These are phyloP conservation scores for Xiphias gladius DNA, from an alignment of 2,113 vertebrate genomes.

Conservation along the genomic window DNA sequence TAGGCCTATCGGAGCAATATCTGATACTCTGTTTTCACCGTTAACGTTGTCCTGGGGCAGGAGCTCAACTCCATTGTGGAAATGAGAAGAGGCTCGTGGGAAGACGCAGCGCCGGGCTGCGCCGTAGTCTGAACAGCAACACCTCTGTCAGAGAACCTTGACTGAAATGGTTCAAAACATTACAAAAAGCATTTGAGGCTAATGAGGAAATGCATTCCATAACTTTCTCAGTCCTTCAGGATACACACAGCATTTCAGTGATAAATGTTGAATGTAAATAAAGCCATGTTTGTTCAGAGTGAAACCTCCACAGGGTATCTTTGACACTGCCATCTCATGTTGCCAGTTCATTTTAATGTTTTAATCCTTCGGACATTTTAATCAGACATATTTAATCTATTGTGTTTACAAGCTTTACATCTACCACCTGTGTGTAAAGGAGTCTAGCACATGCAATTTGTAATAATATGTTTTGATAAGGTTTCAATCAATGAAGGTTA, in stretches of 20 bases:
- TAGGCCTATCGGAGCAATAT: slow-evolving; percentile 30
- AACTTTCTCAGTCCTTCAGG: background rate
- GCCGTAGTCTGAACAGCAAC: background rate
- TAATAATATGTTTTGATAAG: slow-evolving; percentile 22
- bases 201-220: background rate
- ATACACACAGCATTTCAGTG: background rate
- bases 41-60: slow-evolving; percentile 24
- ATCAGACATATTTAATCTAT: slow-evolving; percentile 38
- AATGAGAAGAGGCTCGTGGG: slow-evolving; percentile 18
- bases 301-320: background rate
- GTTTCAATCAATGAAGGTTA: slow-evolving; percentile 3
- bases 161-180: background rate
- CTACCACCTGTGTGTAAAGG: background rate
- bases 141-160: background rate
- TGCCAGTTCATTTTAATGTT: slow-evolving; percentile 33
- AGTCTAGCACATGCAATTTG: background rate
- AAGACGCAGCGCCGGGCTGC: background rate
- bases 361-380: slow-evolving; percentile 37
- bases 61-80: slow-evolving; percentile 33
- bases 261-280: background rate
- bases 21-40: slow-evolving; percentile 40
- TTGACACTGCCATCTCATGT: slow-evolving; percentile 26
- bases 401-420: slow-evolving; percentile 30
- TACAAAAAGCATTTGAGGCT: background rate
- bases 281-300: slow-evolving; percentile 17